Percentiles rank a stretch among this genome's conserved stretches.
Conservation (phyloP, 2,797 vertebrate genomes). For the Bovichtus diacanthus region DNA sequence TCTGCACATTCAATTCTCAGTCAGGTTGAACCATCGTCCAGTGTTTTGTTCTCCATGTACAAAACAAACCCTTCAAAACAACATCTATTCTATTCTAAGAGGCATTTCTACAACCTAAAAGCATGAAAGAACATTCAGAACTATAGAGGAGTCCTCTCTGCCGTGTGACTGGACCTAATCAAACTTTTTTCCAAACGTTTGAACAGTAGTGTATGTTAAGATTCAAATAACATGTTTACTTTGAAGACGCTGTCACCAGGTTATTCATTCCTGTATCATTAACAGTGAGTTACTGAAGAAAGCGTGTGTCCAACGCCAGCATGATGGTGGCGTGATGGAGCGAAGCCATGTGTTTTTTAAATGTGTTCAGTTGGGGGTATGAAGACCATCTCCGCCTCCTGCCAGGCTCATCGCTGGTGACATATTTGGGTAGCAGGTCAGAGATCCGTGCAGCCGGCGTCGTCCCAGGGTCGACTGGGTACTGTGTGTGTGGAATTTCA, state of each 20-base stretch:
- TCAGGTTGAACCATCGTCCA: background rate
- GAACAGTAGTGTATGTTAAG: too few relatives aligned
- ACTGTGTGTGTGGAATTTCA: constrained; percentile 80
- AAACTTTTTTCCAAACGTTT: background rate
- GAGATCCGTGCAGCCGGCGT: constrained; percentile 53
- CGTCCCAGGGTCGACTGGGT: constrained; percentile 51
- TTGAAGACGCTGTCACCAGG: background rate
- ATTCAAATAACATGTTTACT: too few relatives aligned
- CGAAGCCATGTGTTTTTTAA: constrained; percentile 7
- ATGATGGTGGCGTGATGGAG: background rate
- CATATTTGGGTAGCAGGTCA: constrained; percentile 62
- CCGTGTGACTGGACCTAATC: background rate
- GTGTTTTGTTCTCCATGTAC: background rate
- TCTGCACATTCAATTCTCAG: too few relatives aligned
- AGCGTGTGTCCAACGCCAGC: background rate
- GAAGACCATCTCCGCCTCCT: constrained; percentile 53
- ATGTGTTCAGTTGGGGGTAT: constrained; percentile 18
- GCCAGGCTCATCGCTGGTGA: constrained; percentile 36
- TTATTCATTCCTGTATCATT: background rate
- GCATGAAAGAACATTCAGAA: too few relatives aligned
- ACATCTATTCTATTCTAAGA: background rate
- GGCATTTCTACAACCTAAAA: background rate
- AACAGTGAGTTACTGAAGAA: background rate
- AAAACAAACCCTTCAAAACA: background rate
- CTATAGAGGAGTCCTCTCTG: background rate